Percentiles rank a stretch among this genome's conserved stretches.
phyloP scores from a whole-genome alignment of 1,140 invertebrate genomes.

The Drosophila micromelanica region DNA sequence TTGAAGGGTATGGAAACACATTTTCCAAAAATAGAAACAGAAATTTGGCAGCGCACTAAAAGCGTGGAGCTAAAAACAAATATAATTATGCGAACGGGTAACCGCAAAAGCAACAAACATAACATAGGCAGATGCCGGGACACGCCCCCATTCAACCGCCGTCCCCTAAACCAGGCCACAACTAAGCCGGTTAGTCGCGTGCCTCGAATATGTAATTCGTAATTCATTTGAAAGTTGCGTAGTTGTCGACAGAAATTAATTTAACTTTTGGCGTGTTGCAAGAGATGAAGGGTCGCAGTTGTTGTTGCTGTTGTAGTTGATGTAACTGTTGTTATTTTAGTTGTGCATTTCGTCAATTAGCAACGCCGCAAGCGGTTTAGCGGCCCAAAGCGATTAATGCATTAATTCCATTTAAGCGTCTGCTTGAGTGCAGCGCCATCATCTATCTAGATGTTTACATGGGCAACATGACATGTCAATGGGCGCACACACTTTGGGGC shows the following conservation, averaged over 20 bases:
- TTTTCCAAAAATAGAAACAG: constrained; percentile 33
- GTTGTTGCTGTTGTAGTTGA: not conserved
- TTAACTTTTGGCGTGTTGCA: constrained; percentile 51
- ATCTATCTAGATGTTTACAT: constrained; percentile 26
- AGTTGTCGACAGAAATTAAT: constrained; percentile 73
- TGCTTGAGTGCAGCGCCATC: constrained; percentile 9
- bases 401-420: constrained; percentile 59
- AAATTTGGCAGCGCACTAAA: constrained; percentile 18
- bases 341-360: constrained; percentile 73
- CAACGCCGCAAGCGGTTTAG: constrained; percentile 60
- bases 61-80: constrained; percentile 62
- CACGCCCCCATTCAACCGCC: not conserved
- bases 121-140: not conserved
- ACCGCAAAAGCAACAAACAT: constrained; percentile 39
- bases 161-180: too few relatives aligned
- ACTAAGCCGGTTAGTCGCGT: constrained; percentile 33
- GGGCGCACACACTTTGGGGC: not conserved
- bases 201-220: constrained; percentile 79
- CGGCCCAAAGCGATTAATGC: constrained; percentile 68
- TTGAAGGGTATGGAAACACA: too few relatives aligned
- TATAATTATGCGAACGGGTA: constrained; percentile 66
- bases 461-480: constrained; percentile 13
- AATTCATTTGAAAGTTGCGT: constrained; percentile 64
- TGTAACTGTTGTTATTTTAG: constrained; percentile 19
- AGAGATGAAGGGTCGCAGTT: too few relatives aligned